A percentile compares a stretch with the other conserved stretches of the same genome.
Conservation (phyloP, 2,797 vertebrate species). For the Eidolon dupreanum region DNA sequence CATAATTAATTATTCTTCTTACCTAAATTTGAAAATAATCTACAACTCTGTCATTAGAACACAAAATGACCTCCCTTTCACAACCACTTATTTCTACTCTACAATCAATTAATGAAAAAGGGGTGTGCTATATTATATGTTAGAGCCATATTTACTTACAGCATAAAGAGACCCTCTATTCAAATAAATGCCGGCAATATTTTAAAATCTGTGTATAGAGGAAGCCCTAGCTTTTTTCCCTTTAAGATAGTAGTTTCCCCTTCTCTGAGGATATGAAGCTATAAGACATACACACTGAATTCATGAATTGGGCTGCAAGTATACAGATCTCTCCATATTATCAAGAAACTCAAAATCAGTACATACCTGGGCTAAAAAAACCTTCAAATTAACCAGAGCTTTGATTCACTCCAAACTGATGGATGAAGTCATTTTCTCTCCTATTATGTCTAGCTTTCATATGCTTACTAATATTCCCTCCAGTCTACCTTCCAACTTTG, state of each 20-base stretch:
- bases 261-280: not conserved
- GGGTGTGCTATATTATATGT: not conserved
- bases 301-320: not conserved
- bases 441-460: not conserved
- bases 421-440: conserved; percentile 8
- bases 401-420: conserved; percentile 7
- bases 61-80: not conserved
- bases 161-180: not conserved
- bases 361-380: not conserved
- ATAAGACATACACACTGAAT: not conserved
- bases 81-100: not conserved
- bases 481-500: not conserved
- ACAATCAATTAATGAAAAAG: not conserved
- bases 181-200: not conserved
- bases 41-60: not conserved
- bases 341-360: not conserved
- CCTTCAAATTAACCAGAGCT: conserved; percentile 6
- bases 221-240: not conserved
- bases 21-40: not conserved
- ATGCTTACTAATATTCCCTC: conserved; percentile 1
- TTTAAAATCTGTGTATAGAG: not conserved
- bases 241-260: not conserved
- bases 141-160: not conserved
- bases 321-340: not conserved
- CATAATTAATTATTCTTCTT: not conserved